Conservation (phyloP, 2,888 invertebrate species). For the Standfussiana lucernea region DNA sequence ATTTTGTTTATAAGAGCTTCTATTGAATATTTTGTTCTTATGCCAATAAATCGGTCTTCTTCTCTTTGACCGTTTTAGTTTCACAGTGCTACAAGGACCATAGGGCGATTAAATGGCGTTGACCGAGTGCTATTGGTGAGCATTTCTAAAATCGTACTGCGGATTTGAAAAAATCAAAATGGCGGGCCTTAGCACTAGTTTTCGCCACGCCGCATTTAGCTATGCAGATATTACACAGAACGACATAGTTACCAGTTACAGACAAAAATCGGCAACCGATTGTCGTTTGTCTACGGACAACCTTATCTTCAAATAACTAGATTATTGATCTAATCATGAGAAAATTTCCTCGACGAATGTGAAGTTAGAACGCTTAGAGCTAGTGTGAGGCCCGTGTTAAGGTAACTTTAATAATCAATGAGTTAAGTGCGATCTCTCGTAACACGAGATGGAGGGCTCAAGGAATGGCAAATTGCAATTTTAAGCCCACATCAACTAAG, state of each 20-base stretch:
- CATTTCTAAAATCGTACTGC: background rate
- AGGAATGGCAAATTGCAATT: slow-evolving; percentile 46
- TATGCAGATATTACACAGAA: background rate
- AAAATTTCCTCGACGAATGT: slow-evolving; percentile 6
- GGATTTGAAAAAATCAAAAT: background rate
- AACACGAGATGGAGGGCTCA: slow-evolving; percentile 34
- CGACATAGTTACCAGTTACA: background rate
- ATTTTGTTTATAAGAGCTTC: background rate
- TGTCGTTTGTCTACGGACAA: background rate
- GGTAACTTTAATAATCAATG: slow-evolving; percentile 61
- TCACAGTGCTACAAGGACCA: background rate
- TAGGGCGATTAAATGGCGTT: background rate
- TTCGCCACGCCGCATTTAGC: background rate
- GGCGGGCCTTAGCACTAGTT: background rate
- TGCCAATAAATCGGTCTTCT: background rate
- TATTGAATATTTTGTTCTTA: background rate
- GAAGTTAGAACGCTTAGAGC: slow-evolving; percentile 28
- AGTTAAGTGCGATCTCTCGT: slow-evolving; percentile 53
- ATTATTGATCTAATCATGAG: slow-evolving; percentile 43
- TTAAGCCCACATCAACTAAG: slow-evolving; percentile 33
- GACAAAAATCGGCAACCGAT: background rate
- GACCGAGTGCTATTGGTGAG: background rate
- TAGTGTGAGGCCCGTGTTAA: slow-evolving; percentile 31
- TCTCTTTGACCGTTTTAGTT: background rate
- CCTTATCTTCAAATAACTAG: slow-evolving; percentile 9